Evolutionary conservation across 2,113 vertebrate species (phyloP), one percentile per base, ranked within the genome.

Genomic region (Trinectes maculatus): DNA sequence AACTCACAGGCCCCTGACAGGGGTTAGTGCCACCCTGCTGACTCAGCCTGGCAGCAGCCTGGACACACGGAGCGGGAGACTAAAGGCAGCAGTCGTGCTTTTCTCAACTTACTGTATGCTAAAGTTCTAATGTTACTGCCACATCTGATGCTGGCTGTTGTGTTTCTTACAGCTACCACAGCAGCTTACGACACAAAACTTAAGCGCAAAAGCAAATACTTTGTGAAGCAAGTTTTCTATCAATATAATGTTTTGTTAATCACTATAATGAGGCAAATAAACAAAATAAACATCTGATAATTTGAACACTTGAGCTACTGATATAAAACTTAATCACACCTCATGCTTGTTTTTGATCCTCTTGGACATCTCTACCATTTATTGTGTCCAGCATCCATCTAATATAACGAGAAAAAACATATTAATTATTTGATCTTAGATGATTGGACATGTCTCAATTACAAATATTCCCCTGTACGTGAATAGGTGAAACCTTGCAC

Each of bases 1-100:
- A 19, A 44, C 39, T 54, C 47, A 43, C 31, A 73, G 34, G 11
- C 21, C 6, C 59, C 42, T 48, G 56, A 53, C 21, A 29, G n/a
- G 34, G 39, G 49, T 71, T 44, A 28, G n/a, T 43, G 46, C 15
- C 54, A 52, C 25, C 31, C 57, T 39, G 68, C 63, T 69, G 62
- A 69, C 42, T 73, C 52, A 72, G 71, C 39, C 0, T 33, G 42
- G 54, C 21, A 49, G 34, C 46, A 44, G 8, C 51, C 16, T 40
- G 33, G 36, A 64, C 19, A 24, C 47, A 39, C 12, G 29, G 12
- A 18, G 8, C 8, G 6, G 3, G 1, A n/a, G 21, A 11, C 15
- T 28, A 18, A 60, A 31, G 34, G 13, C 36, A n/a, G 8, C 26
- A 13, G 34, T 21, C 29, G 15, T 5, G 18, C 49, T 61, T 4